These are phyloP conservation scores for Propithecus deckenii DNA, from an alignment of 2,797 vertebrate genomes.

Conservation along the genomic window DNA sequence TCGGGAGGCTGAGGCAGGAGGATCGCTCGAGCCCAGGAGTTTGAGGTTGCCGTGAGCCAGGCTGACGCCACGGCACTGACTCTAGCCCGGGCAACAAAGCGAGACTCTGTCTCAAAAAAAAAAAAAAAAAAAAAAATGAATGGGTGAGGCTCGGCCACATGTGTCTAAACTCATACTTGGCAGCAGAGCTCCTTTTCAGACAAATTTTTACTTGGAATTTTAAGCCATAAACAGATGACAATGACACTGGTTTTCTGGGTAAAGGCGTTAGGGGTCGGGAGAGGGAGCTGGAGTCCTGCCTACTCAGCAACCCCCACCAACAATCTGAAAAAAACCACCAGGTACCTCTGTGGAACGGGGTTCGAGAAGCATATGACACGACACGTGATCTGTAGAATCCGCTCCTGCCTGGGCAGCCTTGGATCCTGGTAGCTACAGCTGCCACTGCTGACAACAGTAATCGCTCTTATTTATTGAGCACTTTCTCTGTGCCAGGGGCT, in stretches of 20 bases:
- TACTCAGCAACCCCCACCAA: background rate
- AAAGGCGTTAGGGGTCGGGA: background rate
- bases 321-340: background rate
- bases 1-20: too few relatives aligned
- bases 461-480: background rate
- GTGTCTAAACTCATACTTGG: background rate
- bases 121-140: background rate
- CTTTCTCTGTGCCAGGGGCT: background rate
- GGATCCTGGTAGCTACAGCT: background rate
- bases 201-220: conserved; percentile 16
- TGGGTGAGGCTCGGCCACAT: background rate
- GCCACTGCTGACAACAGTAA: background rate
- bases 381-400: rapidly evolving
- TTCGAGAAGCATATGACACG: background rate
- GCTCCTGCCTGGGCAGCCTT: background rate
- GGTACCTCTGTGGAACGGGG: background rate
- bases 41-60: too few relatives aligned
- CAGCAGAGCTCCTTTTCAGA: background rate
- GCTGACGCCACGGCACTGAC: too few relatives aligned
- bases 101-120: too few relatives aligned
- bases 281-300: background rate
- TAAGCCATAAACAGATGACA: background rate
- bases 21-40: too few relatives aligned
- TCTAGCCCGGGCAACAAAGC: too few relatives aligned
- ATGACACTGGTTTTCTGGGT: background rate